These are phyloP conservation scores for Oxytorus armatus DNA, from an alignment of 2,888 invertebrate genomes.

Conservation along the genomic window DNA sequence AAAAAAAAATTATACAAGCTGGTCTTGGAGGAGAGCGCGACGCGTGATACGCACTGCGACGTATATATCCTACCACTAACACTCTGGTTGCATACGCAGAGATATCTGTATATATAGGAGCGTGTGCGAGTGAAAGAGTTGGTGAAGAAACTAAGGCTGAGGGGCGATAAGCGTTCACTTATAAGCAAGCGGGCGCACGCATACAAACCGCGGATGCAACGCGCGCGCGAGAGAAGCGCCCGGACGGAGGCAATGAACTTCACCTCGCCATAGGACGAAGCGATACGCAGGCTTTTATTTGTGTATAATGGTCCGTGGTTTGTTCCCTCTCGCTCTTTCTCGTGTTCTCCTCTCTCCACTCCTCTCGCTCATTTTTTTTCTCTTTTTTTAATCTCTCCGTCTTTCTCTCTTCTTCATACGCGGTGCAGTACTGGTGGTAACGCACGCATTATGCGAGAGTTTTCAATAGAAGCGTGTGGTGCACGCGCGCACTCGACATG, in stretches of 20 bases:
- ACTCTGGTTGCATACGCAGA: conserved; percentile 12
- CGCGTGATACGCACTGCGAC: conserved; percentile 58
- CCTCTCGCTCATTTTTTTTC: neutral
- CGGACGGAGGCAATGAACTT: conserved; percentile 83
- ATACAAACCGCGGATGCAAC: conserved; percentile 49
- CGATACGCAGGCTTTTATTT: conserved; percentile 78
- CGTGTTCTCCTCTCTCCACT: neutral
- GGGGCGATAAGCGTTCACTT: conserved; percentile 64
- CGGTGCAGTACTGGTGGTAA: conserved; percentile 62
- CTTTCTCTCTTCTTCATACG: neutral
- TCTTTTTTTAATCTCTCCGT: conserved; percentile 18
- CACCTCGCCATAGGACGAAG: conserved; percentile 79
- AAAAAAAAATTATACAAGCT: conserved; percentile 42
- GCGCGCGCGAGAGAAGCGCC: conserved; percentile 66
- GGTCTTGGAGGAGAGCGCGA: conserved; percentile 51
- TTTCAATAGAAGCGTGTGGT: conserved; percentile 67
- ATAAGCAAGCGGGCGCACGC: conserved; percentile 56
- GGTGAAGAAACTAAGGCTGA: conserved; percentile 53
- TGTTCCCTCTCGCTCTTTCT: conserved; percentile 62
- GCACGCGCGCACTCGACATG: conserved; percentile 57
- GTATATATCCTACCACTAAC: conserved; percentile 30
- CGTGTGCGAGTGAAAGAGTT: conserved; percentile 22
- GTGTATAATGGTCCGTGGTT: conserved; percentile 83
- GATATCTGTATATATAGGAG: conserved; percentile 17
- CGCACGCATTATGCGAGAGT: conserved; percentile 68